phyloP scores from a whole-genome alignment of 2,888 invertebrate genomes.

The Volucella bombylans region DNA sequence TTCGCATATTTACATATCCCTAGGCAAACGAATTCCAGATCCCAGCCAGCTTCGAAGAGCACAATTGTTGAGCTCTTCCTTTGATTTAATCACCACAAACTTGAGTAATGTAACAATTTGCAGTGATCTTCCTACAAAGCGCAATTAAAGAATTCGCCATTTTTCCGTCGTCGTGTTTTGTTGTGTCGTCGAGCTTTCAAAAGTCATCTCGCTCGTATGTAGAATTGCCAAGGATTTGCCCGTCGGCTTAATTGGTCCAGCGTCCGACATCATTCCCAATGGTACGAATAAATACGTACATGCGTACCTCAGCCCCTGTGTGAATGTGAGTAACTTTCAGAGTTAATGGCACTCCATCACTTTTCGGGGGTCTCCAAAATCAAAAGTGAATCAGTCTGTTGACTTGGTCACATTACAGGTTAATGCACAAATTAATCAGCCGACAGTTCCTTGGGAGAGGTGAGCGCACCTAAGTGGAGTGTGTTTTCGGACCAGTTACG shows the following conservation, averaged over 20 bases:
- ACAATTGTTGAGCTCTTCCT: conserved; percentile 67
- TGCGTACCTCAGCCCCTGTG: conserved; percentile 30
- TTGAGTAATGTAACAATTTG: conserved; percentile 56
- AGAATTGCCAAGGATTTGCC: conserved; percentile 69
- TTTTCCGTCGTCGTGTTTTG: conserved; percentile 3
- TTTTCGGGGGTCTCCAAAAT: conserved; percentile 73
- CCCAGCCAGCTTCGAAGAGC: conserved; percentile 11
- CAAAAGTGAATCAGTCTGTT: conserved; percentile 74
- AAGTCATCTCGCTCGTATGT: conserved; percentile 32
- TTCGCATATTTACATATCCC: conserved; percentile 55
- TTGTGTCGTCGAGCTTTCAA: conserved; percentile 49
- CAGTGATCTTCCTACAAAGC: conserved; percentile 45
- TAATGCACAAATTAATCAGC: conserved; percentile 73
- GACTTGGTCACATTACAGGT: conserved; percentile 74
- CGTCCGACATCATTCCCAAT: too few relatives aligned
- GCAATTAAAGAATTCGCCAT: conserved; percentile 64
- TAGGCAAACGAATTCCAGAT: conserved; percentile 40
- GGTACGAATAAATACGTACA: conserved; percentile 8
- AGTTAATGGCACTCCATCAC: conserved; percentile 74
- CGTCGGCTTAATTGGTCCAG: conserved; percentile 66
- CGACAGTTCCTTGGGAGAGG: conserved; percentile 45
- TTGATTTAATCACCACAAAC: conserved; percentile 66
- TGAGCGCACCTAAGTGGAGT: conserved; percentile 39
- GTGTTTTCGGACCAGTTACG: conserved; percentile 51
- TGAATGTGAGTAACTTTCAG: conserved; percentile 65